A percentile compares a stretch with the other conserved stretches of the same genome.
Conservation (phyloP, 2,888 invertebrate species). For the Pogonocherus hispidulus region DNA sequence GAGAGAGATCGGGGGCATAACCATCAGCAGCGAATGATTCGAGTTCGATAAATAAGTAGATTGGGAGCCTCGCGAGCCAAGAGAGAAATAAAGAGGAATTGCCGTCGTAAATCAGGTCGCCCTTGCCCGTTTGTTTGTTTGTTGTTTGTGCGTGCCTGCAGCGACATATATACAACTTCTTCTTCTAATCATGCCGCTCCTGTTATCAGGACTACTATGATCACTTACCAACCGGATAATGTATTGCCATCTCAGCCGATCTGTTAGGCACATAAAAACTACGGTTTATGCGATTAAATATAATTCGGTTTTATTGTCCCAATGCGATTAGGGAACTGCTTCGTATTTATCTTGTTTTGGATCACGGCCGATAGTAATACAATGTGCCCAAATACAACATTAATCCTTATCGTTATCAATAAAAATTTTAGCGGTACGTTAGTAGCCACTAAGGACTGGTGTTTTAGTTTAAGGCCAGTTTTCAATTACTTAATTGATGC, state of each 20-base stretch:
- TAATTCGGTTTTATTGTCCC: slow-evolving; percentile 45
- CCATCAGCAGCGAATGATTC: slow-evolving; percentile 57
- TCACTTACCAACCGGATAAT: slow-evolving; percentile 50
- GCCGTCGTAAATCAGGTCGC: slow-evolving; percentile 68
- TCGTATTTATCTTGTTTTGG: slow-evolving; percentile 2
- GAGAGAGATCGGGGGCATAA: slow-evolving; percentile 41
- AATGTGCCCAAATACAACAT: not conserved
- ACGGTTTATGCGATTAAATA: slow-evolving; percentile 46
- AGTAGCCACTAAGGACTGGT: too few relatives aligned
- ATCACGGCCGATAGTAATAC: not conserved
- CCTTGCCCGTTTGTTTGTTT: slow-evolving; percentile 61
- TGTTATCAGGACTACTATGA: slow-evolving; percentile 59
- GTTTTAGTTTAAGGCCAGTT: too few relatives aligned
- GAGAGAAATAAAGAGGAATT: slow-evolving; percentile 70
- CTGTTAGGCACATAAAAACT: slow-evolving; percentile 46
- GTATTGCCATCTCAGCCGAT: slow-evolving; percentile 43
- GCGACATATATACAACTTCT: slow-evolving; percentile 64
- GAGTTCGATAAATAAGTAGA: slow-evolving; percentile 66
- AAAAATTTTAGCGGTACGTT: too few relatives aligned
- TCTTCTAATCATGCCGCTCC: slow-evolving; percentile 63
- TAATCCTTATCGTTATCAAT: not conserved
- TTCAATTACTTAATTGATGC: too few relatives aligned
- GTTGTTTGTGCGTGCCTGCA: slow-evolving; percentile 63
- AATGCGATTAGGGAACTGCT: slow-evolving; percentile 42
- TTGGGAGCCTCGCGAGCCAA: slow-evolving; percentile 54